Base-by-base conservation (phyloP, 2,888 invertebrate species). In the Ariolimax columbianus region DNA sequence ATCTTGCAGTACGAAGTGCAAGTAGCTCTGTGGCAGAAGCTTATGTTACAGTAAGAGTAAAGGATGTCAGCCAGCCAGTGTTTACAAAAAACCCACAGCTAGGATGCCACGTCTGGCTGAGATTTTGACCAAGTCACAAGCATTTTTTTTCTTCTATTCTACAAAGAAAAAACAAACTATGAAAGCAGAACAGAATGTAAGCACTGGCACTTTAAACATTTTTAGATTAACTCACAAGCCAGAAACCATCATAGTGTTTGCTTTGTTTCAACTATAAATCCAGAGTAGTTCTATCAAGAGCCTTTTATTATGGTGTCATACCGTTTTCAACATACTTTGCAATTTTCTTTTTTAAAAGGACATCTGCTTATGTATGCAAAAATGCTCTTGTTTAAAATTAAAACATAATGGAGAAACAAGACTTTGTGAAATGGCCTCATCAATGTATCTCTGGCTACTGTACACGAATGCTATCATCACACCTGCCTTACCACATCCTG, bases 401-500 rank as follows among this genome's bases (percentile, higher is more conserved):
- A 47, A 73, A n/a, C n/a, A 43, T 17, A 75, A 59, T 26, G 26
- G 23, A 78, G 26, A 19, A 78, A 77, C 77, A 78, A 78, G 77
- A 63, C 59, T 63, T 23, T 72, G 66, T 72, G 81, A 81, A 81
- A 70, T 81, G 72, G 51, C 59, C 78, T 68, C 47, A 66, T 38
- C 14, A 40, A 68, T 66, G 66, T 36, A 36, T 59, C 30, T 70
- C n/a, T 40, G 33, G 38, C 82, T 82, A 82, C 33, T 82, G 73
- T 75, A 82, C 82, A 82, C 38, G 75, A 30, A 82, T 30, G 63
- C 55, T 40, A 70, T 33, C 55, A 4, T 26, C 43, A 33, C 66
- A 51, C 55, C 77, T 36, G 19, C 51, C 84, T 79, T 80, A 77
- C 84, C 84, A 55, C 80, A 26, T 77, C 82, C 72, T 77, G 80